Base-by-base conservation (phyloP, 2,113 vertebrate species). In the Hypanus sabinus region DNA sequence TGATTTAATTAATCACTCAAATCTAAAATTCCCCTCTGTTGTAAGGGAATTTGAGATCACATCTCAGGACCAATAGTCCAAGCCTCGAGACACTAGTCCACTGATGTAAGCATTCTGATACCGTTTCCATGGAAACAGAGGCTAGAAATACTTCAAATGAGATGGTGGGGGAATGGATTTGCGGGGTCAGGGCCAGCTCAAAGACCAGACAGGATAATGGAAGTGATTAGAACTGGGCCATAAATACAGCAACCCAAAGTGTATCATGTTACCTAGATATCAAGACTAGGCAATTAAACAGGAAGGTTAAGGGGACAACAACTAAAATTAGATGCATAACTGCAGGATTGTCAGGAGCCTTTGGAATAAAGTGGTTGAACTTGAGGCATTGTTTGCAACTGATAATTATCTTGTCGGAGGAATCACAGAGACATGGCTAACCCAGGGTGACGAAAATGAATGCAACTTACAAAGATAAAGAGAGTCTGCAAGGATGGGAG, bases 361-460 rank as follows among this genome's bases (percentile, higher is more conserved):
- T 90, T 65, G 60, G 62, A 90, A 90, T 90, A 90, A 90, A 68
- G 85, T 90, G 85, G 85, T 90, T 90, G 85, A 90, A 90, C 85
- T 90, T 90, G 85, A 90, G 60, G 85, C 60, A 90, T 90, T 60
- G 85, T n/a, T 33, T 90, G 85, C 60, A 90, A 90, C 85, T 90
- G 60, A n/a, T 90, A 90, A 90, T 90, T 90, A 90, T 33, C 62
- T 33, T 90, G 85, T 90, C 85, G 85, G 33, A 65, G 85, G 60
- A 90, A 90, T 90, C 85, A 90, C 85, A 90, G n/a, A 90, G 85
- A 90, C 85, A 90, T 65, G 85, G 85, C 85, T 33, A 90, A 90
- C 85, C 85, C 85, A 90, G 85, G 85, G 85, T 90, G 85, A 90
- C 65, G 85, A 90, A 90, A 90, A 90, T 90, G 85, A 90, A 90